Percentiles rank a stretch among this genome's conserved stretches.
Conservation (phyloP, 2,113 vertebrate species). For the Brienomyrus longianalis region DNA sequence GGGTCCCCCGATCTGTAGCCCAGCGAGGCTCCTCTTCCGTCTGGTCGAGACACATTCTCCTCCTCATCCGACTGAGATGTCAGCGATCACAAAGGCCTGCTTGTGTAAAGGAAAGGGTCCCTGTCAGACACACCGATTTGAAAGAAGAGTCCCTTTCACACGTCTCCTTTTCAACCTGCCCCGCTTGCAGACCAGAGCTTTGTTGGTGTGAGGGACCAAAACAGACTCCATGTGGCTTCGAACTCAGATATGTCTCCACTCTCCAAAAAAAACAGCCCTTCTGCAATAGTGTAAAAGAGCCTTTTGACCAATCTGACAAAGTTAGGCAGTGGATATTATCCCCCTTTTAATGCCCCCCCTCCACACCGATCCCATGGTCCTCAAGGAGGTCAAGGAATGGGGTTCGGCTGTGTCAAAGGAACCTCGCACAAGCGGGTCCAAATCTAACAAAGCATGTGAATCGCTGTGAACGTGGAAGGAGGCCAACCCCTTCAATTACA, state of each 20-base stretch:
- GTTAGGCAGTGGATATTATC: background rate
- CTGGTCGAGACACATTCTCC: background rate
- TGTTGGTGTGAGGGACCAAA: conserved; percentile 20
- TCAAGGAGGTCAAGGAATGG: conserved; percentile 6
- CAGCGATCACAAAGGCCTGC: conserved; percentile 1
- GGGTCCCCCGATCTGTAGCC: background rate
- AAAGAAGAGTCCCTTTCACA: conserved; percentile 16
- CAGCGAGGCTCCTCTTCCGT: background rate
- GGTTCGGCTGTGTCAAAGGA: background rate
- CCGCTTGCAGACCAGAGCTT: background rate
- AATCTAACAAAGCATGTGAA: background rate
- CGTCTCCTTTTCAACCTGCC: conserved; percentile 17
- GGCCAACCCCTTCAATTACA: conserved; percentile 10
- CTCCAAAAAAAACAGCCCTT: conserved; percentile 10
- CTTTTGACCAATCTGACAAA: conserved; percentile 19
- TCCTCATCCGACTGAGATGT: background rate
- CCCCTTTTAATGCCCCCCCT: background rate
- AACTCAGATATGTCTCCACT: conserved; percentile 7
- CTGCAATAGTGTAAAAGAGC: conserved; percentile 10
- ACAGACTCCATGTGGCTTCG: conserved; percentile 22
- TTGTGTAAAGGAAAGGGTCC: conserved; percentile 19
- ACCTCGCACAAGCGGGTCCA: background rate
- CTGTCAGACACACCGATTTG: conserved; percentile 23
- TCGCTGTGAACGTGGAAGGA: background rate
- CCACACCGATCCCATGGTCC: background rate